Percentiles rank a stretch among this genome's conserved stretches.
phyloP scores from a whole-genome alignment of 2,113 vertebrate species.

The Nothoprocta perdicaria region DNA sequence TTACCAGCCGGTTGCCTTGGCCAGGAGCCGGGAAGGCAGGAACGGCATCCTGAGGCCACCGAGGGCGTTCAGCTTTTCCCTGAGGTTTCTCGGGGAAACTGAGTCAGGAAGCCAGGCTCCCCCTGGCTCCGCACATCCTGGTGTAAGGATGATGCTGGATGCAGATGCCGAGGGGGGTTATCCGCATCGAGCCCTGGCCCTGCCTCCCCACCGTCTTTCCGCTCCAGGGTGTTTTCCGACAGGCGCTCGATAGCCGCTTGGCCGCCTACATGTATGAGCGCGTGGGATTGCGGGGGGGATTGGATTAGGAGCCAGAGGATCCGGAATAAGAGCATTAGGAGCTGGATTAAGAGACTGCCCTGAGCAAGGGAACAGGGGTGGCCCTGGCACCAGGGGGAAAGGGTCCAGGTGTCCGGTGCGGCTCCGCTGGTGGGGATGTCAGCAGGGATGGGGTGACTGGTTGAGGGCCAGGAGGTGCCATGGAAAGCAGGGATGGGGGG shows the following conservation, averaged over 20 bases:
- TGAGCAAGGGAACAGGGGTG: background rate
- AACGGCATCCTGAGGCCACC: no score
- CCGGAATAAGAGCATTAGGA: conserved; percentile 57
- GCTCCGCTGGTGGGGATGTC: no score
- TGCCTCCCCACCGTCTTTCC: background rate
- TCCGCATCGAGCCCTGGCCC: background rate
- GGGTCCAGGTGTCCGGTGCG: background rate
- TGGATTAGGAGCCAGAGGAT: conserved; percentile 53
- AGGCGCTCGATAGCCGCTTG: background rate
- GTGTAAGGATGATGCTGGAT: background rate
- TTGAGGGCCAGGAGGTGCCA: no score
- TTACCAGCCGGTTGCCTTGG: no score
- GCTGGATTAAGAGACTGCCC: conserved; percentile 6
- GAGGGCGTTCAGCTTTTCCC: no score
- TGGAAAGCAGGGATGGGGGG: no score
- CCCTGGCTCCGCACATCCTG: no score
- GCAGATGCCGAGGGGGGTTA: background rate
- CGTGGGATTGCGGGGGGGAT: background rate
- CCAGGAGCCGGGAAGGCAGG: no score
- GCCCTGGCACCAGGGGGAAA: background rate
- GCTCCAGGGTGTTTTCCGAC: background rate
- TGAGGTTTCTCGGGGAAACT: background rate
- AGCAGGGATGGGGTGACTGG: background rate
- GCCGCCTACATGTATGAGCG: background rate
- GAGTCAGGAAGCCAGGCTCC: background rate